Evolutionary conservation across 2,797 vertebrate species (phyloP), one percentile per base, ranked within the genome.

Genomic region (Macroramphosus scolopax): DNA sequence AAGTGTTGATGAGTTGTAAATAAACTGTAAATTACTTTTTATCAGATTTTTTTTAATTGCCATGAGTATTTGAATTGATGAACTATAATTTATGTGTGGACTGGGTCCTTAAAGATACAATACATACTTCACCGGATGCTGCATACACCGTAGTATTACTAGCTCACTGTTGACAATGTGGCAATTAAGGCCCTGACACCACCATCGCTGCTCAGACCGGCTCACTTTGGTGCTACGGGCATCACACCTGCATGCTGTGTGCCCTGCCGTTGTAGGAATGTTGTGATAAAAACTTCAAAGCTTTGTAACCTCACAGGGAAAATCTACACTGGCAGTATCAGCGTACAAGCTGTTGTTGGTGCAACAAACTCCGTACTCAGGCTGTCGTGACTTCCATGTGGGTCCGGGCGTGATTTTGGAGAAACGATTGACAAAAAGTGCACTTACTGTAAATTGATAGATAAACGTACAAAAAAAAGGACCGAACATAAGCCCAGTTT

Each of bases 11-110:
- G 50, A 72, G 51, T 63, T 90, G 88, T 89, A 86, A 49, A 89
- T 90, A 89, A 67, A 78, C 54, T 88, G 86, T 88, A 86, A 82
- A 87, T 86, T 32, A 57, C 76, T 77, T 80, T 51, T 51, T 69
- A 70, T 51, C 45, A 26, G 39, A 64, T 63, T 59, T 42, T 66
- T 65, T 49, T 25, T 48, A 60, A 62, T 51, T 76, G 46, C 48
- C 61, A 48, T 55, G 43, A 51, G 38, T 57, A 59, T 81, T 69
- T 78, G 36, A 69, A 80, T 54, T 76, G 28, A 69, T 68, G 50
- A 60, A 57, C 40, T 67, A 56, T 75, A 75, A 81, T 83, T 83
- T 86, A 84, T 86, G 47, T 83, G 59, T 52, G 64, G 48, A 69
- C 68, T 71, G 68, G 71, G 48, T 77, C 63, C 61, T 78, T 68